phyloP scores from a whole-genome alignment of 2,888 invertebrate species.

The Drosophila neotestacea region DNA sequence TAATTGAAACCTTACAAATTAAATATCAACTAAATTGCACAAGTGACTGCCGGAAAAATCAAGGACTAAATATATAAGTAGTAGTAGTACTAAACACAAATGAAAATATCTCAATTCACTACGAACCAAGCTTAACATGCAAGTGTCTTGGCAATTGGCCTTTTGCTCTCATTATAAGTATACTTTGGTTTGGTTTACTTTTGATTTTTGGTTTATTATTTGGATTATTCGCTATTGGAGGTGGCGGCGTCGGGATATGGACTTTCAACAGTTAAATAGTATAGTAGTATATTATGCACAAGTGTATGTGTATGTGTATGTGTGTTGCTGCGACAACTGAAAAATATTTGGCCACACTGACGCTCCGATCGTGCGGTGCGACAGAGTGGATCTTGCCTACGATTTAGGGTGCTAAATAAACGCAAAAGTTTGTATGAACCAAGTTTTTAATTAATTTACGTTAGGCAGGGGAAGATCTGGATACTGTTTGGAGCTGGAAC shows the following conservation, averaged over 20 bases:
- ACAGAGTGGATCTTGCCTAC: slow-evolving; percentile 61
- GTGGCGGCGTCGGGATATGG: slow-evolving; percentile 80
- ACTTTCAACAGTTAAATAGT: slow-evolving; percentile 54
- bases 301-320: slow-evolving; percentile 16
- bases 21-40: slow-evolving; percentile 58
- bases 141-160: slow-evolving; percentile 38
- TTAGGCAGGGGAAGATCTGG: slow-evolving; percentile 19
- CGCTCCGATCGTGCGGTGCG: slow-evolving; percentile 49
- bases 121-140: slow-evolving; percentile 55
- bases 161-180: slow-evolving; percentile 31
- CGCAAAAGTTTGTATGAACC: slow-evolving; percentile 84
- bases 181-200: slow-evolving; percentile 36
- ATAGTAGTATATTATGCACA: slow-evolving; percentile 26
- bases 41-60: slow-evolving; percentile 70
- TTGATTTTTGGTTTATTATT: slow-evolving; percentile 25
- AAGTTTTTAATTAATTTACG: slow-evolving; percentile 56
- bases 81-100: slow-evolving; percentile 6
- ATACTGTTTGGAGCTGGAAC: slow-evolving; percentile 2
- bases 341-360: slow-evolving; percentile 49
- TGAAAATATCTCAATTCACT: slow-evolving; percentile 48
- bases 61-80: slow-evolving; percentile 6
- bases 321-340: slow-evolving; percentile 54
- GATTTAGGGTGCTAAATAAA: slow-evolving; percentile 82
- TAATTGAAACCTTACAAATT: slow-evolving; percentile 74
- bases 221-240: slow-evolving; percentile 66